Evolutionary conservation across 1,140 invertebrate genomes (phyloP), one percentile per base, ranked within the genome.

Genomic region (Cherax destructor): DNA sequence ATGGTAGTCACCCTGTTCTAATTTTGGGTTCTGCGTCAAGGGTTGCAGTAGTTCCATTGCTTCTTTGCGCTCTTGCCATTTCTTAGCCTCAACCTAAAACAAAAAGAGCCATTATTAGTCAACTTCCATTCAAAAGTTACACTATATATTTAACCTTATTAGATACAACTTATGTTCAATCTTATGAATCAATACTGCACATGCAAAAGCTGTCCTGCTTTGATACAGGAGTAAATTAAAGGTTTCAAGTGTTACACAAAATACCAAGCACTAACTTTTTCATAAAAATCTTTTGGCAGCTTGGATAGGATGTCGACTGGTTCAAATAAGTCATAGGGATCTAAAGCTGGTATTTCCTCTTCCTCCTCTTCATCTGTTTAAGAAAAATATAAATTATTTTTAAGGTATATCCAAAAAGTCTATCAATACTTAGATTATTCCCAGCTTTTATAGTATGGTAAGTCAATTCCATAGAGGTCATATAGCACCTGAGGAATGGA

Each of bases 1-100:
- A n/a, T 97, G 97, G 95, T 99, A 99, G 94, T 99, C 98, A 21
- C 98, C 98, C 93, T 95, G 96, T 94, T 98, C 98, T 49, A 99
- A 94, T 94, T 97, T 99, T 0, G 98, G 98, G 94, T 97, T 96
- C 49, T 96, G 95, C 91, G 97, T 97, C 1, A 98, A 94, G 87
- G 96, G 96, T 88, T 99, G 97, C 0, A 99, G 94, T 3, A 95
- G 95, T 93, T 99, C 98, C 7, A 99, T 94, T 0, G 97, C 97
- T 94, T 99, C 98, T 94, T 99, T 99, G 11, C 99, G 95, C 83
- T 99, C 98, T 94, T 98, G 97, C 99, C 99, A 99, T 94, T 99
- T 99, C 94, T 99, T 99, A 0, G 97, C 97, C 94, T 99, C 98
- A 59, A 98, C 93, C 84, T 94, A 93, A 21, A 76, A 65, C 18